phyloP scores from a whole-genome alignment of 2,888 invertebrate species.

The Stenotaenia linearis region DNA sequence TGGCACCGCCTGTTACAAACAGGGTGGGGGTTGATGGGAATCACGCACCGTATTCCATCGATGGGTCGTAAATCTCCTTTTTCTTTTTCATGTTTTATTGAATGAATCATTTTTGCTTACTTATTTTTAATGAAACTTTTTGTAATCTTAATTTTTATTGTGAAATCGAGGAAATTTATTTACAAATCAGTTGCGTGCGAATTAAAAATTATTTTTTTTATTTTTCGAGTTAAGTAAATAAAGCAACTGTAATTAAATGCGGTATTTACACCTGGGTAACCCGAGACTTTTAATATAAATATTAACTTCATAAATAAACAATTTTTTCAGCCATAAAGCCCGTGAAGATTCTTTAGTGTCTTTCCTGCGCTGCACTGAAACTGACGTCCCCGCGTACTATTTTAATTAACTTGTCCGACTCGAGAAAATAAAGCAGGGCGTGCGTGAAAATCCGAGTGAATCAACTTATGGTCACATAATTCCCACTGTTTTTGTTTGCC shows the following conservation, averaged over 20 bases:
- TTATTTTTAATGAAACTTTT: too few species aligned
- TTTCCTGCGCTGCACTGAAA: neutral
- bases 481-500: conserved; percentile 7
- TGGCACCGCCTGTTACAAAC: too few species aligned
- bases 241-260: neutral
- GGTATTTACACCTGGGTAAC: neutral
- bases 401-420: conserved; percentile 26
- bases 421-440: conserved; percentile 20
- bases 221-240: too few species aligned
- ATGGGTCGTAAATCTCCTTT: too few species aligned
- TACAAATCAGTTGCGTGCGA: neutral
- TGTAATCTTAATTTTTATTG: too few species aligned
- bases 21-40: neutral
- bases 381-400: conserved; percentile 5
- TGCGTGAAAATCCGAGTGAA: conserved; percentile 21
- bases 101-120: too few species aligned
- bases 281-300: neutral
- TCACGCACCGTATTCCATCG: too few species aligned
- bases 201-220: too few species aligned
- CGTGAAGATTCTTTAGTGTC: neutral
- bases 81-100: too few species aligned
- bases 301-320: neutral
- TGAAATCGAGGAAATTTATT: too few species aligned
- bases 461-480: conserved; percentile 26
- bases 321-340: neutral